Evolutionary conservation across 2,888 invertebrate genomes (phyloP), one percentile per base, ranked within the genome.

Genomic region (Dilophus febrilis): DNA sequence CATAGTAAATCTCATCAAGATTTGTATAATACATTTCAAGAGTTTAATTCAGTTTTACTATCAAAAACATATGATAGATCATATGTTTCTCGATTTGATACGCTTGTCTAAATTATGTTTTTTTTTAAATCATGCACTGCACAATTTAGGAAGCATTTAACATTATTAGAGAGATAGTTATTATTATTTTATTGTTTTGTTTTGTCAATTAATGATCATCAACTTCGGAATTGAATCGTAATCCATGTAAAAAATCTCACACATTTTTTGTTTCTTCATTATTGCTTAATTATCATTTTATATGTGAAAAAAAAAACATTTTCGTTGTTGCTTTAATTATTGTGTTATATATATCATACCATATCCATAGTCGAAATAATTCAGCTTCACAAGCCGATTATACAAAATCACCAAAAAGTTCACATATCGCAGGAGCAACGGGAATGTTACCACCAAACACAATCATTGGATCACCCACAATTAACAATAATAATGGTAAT

Each of bases 331-430:
- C n/a, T n/a, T n/a, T n/a, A n/a, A n/a, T n/a, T n/a, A n/a, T n/a
- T n/a, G n/a, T n/a, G n/a, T n/a, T n/a, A n/a, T n/a, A n/a, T n/a
- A n/a, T n/a, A n/a, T n/a, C n/a, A n/a, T n/a, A n/a, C n/a, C n/a
- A n/a, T n/a, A n/a, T n/a, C n/a, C n/a, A n/a, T 50, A 71, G 66
- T 47, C 67, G 72, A 37, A 73, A 71, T 29, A 72, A 72, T 50
- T 73, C 72, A 11, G 71, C 68, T 34, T 66, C 71, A 5, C 69
- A 71, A 53, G 72, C 72, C 47, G 73, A 73, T 60, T 72, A 72
- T 58, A 58, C 52, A 47, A 58, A 61, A 53, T 43, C 53, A 56
- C 64, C 57, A 54, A 68, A 57, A 56, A 61, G 50, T 54, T 56
- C 52, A 42, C 58, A 51, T 40, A 49, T 52, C 40, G 41, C 52